Percentiles rank a stretch among this genome's conserved stretches.
Evolutionary conservation across 1,140 invertebrate genomes (phyloP).

Genomic region (Eubasilissa regina): DNA sequence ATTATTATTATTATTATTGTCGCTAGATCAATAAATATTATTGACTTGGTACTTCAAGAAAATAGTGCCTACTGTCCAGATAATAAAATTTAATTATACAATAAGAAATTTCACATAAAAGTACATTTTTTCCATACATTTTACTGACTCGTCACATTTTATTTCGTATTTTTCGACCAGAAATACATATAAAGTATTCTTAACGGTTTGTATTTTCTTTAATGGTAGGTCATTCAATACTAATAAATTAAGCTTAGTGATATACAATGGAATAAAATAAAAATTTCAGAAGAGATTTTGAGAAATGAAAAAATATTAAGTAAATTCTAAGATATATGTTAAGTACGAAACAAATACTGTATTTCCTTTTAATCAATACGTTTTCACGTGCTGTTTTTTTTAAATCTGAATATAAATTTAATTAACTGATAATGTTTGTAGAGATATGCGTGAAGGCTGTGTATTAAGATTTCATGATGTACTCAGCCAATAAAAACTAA

Average conservation of each 20-base stretch:
- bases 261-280: neutral
- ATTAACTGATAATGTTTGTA: too few relatives aligned
- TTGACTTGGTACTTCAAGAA: neutral
- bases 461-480: too few relatives aligned
- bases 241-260: neutral
- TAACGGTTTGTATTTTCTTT: neutral
- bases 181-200: neutral
- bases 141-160: neutral
- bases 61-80: neutral
- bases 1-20: neutral
- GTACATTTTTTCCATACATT: neutral
- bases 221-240: neutral
- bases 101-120: constrained; percentile 17
- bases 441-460: too few relatives aligned
- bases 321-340: too few relatives aligned
- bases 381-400: too few relatives aligned
- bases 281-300: neutral
- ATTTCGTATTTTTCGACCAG: neutral
- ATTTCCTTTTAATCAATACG: too few relatives aligned
- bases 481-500: too few relatives aligned
- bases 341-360: too few relatives aligned
- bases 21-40: neutral
- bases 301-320: neutral
- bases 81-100: constrained; percentile 26
- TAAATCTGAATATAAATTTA: too few relatives aligned